Conservation (phyloP, 2,888 invertebrate genomes). For the Entomobrya proxima region DNA sequence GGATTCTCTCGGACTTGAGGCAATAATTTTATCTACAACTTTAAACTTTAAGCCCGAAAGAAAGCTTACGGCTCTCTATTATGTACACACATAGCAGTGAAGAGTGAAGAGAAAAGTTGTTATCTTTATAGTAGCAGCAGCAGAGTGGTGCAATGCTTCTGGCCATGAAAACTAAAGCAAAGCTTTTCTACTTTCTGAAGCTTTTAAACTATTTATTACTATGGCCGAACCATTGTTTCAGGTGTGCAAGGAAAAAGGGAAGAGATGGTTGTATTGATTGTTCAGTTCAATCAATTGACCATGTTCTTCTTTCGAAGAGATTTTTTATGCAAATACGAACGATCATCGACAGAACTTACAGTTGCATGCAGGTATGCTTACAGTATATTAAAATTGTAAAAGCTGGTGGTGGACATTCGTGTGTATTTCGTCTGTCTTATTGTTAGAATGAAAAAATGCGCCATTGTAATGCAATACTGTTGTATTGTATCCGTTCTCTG, state of each 20-base stretch:
- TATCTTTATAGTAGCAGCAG: slow-evolving; percentile 24
- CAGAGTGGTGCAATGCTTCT: background rate
- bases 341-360: background rate
- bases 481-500: background rate
- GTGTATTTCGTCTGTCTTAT: background rate
- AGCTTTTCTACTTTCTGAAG: background rate
- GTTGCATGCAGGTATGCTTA: background rate
- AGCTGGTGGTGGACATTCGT: background rate
- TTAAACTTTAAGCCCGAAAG: no score
- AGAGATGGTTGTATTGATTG: background rate
- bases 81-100: background rate
- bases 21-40: no score
- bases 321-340: slow-evolving; percentile 17
- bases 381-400: background rate
- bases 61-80: background rate
- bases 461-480: slow-evolving; percentile 41
- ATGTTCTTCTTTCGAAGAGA: background rate
- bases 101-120: background rate
- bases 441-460: background rate
- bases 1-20: no score
- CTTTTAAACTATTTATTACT: slow-evolving; percentile 19
- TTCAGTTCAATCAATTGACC: background rate
- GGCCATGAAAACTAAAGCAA: background rate
- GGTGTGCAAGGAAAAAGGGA: background rate
- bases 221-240: background rate